These are phyloP conservation scores for Onychostruthus taczanowskii DNA, from an alignment of 2,113 vertebrate genomes.

Conservation along the genomic window DNA sequence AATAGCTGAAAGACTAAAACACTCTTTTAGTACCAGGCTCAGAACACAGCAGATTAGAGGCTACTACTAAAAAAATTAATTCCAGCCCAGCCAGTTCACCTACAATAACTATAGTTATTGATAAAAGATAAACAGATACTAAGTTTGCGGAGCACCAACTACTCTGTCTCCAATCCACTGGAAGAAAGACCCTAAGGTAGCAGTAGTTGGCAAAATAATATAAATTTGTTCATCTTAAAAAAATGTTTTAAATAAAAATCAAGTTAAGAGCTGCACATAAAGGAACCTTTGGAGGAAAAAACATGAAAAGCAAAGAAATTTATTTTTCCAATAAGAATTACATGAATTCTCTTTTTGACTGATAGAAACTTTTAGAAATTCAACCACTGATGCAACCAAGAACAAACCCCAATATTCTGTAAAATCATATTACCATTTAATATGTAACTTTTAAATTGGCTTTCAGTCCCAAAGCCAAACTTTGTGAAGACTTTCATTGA, in stretches of 20 bases:
- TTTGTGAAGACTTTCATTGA: not conserved
- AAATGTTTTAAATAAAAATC: not conserved
- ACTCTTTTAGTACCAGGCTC: not conserved
- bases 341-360: not conserved
- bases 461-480: not conserved
- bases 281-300: not conserved
- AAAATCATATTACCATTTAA: not conserved
- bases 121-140: not conserved
- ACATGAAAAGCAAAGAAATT: not conserved
- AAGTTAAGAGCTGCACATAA: not conserved
- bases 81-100: not conserved
- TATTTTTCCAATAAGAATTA: not conserved
- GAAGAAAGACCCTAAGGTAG: not conserved
- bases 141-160: not conserved
- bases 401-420: not conserved
- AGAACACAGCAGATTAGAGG: not conserved
- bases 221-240: not conserved
- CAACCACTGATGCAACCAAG: not conserved
- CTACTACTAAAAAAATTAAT: not conserved
- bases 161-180: not conserved
- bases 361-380: not conserved
- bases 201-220: not conserved
- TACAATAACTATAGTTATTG: rapidly evolving
- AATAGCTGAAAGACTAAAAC: not conserved
- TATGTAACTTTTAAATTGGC: not conserved